phyloP scores from a whole-genome alignment of 2,888 invertebrate species.

The Biston stratarius region DNA sequence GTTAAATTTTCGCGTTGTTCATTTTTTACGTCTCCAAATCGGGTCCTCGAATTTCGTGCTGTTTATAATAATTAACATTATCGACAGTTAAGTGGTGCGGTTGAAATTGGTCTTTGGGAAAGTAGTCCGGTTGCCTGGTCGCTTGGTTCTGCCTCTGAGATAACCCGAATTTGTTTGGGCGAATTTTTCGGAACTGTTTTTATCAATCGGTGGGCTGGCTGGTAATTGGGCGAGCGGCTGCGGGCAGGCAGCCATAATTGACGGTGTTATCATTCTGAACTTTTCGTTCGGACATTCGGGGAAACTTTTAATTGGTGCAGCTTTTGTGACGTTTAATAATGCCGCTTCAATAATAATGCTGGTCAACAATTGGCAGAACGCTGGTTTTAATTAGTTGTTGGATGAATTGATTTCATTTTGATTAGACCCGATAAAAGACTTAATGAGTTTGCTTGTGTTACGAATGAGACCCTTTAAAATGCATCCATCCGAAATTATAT shows the following conservation, averaged over 20 bases:
- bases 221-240: constrained; percentile 78
- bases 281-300: constrained; percentile 81
- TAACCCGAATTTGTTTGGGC: constrained; percentile 79
- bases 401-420: constrained; percentile 45
- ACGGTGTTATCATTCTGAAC: constrained; percentile 83
- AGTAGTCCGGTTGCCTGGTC: constrained; percentile 47
- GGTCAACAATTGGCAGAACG: constrained; percentile 80
- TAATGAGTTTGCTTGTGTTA: background rate
- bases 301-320: constrained; percentile 85
- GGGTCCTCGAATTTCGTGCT: constrained; percentile 63
- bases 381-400: constrained; percentile 77
- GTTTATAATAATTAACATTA: constrained; percentile 73
- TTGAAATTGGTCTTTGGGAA: constrained; percentile 65
- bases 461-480: background rate
- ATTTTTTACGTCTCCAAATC: constrained; percentile 59
- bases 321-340: constrained; percentile 80
- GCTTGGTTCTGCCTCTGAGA: constrained; percentile 50
- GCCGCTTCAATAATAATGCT: constrained; percentile 81
- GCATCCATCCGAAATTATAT: background rate
- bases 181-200: constrained; percentile 81
- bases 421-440: constrained; percentile 4
- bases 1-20: constrained; percentile 64
- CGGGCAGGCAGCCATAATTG: constrained; percentile 76
- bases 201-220: constrained; percentile 77
- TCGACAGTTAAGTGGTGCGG: constrained; percentile 63